These are phyloP conservation scores for Argyrosomus japonicus DNA, from an alignment of 2,113 vertebrate genomes.

Conservation along the genomic window DNA sequence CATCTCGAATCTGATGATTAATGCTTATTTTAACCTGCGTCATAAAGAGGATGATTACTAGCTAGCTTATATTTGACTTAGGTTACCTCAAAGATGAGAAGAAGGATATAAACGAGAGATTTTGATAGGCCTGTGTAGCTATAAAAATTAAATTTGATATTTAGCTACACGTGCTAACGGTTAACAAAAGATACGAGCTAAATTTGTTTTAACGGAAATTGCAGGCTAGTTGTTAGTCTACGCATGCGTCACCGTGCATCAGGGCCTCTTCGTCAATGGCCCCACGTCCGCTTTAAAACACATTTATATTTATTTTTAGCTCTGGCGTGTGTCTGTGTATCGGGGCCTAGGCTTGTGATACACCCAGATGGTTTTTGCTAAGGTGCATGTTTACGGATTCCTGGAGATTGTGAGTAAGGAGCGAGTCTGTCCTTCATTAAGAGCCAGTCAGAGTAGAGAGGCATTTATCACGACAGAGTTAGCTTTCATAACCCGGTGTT, in stretches of 20 bases:
- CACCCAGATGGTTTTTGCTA: slow-evolving; percentile 77
- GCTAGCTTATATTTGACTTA: background rate
- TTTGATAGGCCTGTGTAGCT: background rate
- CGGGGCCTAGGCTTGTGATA: slow-evolving; percentile 38
- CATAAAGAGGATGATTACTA: background rate
- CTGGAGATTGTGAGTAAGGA: slow-evolving; percentile 66
- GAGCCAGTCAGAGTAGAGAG: slow-evolving; percentile 45
- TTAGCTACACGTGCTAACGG: background rate
- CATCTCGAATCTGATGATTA: slow-evolving; percentile 27
- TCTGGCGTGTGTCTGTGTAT: slow-evolving; percentile 68
- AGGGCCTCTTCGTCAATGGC: slow-evolving; percentile 41
- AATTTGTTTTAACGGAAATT: slow-evolving; percentile 29
- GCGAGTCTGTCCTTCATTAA: slow-evolving; percentile 78
- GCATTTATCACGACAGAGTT: slow-evolving; percentile 63
- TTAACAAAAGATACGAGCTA: slow-evolving; percentile 8
- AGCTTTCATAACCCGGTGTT: slow-evolving; percentile 55
- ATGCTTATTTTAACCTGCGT: background rate
- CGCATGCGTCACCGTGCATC: slow-evolving; percentile 46
- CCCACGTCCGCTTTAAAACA: slow-evolving; percentile 69
- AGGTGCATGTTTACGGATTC: slow-evolving; percentile 80
- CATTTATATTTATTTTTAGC: slow-evolving; percentile 80
- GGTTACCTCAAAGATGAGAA: background rate
- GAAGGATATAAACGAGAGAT: background rate
- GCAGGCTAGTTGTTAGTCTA: background rate
- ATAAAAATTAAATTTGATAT: background rate